Evolutionary conservation across 35 echinoderm and acorn worm genomes (phyloP), one percentile per base, ranked within the genome.

Genomic region (Hemicentrotus pulcherrimus): DNA sequence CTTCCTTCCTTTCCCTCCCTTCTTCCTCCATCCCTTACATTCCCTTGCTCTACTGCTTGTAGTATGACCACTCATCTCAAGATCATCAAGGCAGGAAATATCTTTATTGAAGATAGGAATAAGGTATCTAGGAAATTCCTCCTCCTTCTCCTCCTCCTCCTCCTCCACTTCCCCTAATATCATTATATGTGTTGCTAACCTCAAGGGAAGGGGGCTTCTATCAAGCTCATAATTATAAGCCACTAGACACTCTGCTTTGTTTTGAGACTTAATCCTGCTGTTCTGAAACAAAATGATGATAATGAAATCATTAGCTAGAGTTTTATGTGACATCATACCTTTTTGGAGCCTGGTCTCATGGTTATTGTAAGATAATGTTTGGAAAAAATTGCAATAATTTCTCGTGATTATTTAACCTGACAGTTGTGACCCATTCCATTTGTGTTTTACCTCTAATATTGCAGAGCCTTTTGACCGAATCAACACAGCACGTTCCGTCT

Each of bases 391-490:
- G 16, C 52, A 12, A 12, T 59, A 16, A 11, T 16, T 9, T 59
- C 10, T 30, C n/a, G 65, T 78, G 19, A 78, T 2, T 8, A 78
- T 78, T 22, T 70, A 28, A 70, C 12, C 22, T n/a, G 65, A 78
- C 24, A 28, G 24, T 28, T 1, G 18, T 78, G 18, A 70, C 19
- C 1, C 19, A 24, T 12, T 70, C 61, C 22, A 24, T 8, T 47
- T 30, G 6, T 90, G 33, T 90, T 32, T 90, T 90, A 13, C 88
- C 16, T 10, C 32, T 90, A 13, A 90, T 90, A 4, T 41, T 47
- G 9, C 97, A 97, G 97, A 97, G 95, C 97, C 97, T 31, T 97
- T 96, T 50, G 97, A 97, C 86, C 45, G 86, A 35, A 86, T 61
- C 47, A 97, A 97, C 90, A 96, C 95, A 0, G 97, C 97, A 46